Base-by-base conservation (phyloP, 1,140 invertebrate genomes). In the Batillaria attramentaria region DNA sequence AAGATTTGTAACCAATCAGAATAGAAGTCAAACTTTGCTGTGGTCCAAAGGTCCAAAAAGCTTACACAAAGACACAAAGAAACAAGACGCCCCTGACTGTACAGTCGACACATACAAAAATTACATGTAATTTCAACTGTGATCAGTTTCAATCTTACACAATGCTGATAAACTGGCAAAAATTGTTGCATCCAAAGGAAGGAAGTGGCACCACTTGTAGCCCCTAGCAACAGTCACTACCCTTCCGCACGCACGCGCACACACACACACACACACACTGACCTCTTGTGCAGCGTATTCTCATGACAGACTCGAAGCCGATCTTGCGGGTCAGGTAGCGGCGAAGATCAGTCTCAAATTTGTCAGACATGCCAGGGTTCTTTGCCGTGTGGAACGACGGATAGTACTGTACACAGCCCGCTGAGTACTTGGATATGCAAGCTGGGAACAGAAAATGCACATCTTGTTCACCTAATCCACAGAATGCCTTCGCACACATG, bases 271-370 rank as follows among this genome's bases (percentile, higher is more conserved):
- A 62, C 77, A 39, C 65, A n/a, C 35, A 66, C 70, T 77, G 87
- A 95, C 95, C 95, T 94, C 91, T 90, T 13, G 97, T 98, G 89
- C 97, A 99, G 6, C 98, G 93, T 77, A 99, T 95, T 87, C 99
- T 93, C 97, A 99, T 98, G 0, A 99, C 98, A 54, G 99, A 96
- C 91, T 99, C 99, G 90, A 99, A 99, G 46, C 99, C 98, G 84
- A 99, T 98, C 92, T 99, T 99, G 80, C 99, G 93, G 0, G 95
- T 96, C 2, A 99, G 92, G 92, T 99, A 99, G 66, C 98, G 93
- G 39, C 94, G 93, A 1, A 99, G 92, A 89, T 94, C 95, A 78
- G 94, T 92, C 50, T 95, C 94, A 78, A 99, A 95, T 69, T 94
- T 93, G 68, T 95, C 94, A 0, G 94, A 93, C 86, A 95, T 93